phyloP scores from a whole-genome alignment of 1,140 invertebrate species.

The Zeugodacus cucurbitae region DNA sequence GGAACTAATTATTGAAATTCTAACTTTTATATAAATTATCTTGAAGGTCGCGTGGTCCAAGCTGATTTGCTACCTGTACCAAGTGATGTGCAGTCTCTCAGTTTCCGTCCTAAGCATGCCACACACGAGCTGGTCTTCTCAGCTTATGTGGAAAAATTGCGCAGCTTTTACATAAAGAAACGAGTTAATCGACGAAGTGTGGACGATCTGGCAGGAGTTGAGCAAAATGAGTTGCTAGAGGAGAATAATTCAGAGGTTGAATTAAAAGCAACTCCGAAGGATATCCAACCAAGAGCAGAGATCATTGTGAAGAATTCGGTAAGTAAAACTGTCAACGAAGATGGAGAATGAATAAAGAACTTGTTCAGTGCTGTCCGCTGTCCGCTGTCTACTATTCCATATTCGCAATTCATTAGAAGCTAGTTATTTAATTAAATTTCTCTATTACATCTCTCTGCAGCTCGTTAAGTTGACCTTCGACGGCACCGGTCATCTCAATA shows the following conservation, averaged over 20 bases:
- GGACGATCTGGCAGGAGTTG: neutral
- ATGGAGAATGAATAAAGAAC: neutral
- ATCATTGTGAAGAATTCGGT: conserved; percentile 41
- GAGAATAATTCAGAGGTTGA: neutral
- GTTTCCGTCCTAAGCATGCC: neutral
- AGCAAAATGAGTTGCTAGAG: neutral
- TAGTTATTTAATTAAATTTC: neutral
- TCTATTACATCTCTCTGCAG: conserved; percentile 8
- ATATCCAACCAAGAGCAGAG: conserved; percentile 4
- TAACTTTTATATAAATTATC: neutral
- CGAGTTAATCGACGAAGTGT: conserved; percentile 48
- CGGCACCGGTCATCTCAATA: conserved; percentile 69
- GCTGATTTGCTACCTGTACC: conserved; percentile 43
- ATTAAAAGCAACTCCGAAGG: neutral
- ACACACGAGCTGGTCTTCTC: conserved; percentile 44
- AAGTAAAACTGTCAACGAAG: conserved; percentile 40
- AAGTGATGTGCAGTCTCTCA: conserved; percentile 5
- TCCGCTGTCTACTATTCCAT: too few species aligned
- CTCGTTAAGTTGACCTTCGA: conserved; percentile 66
- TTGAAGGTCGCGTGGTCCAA: conserved; percentile 10
- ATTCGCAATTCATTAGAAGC: too few species aligned
- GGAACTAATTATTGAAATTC: neutral
- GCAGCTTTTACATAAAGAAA: conserved; percentile 56
- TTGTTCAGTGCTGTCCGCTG: too few species aligned
- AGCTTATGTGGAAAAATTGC: conserved; percentile 41